phyloP scores from a whole-genome alignment of 2,888 invertebrate genomes.

The Patella caerulea region DNA sequence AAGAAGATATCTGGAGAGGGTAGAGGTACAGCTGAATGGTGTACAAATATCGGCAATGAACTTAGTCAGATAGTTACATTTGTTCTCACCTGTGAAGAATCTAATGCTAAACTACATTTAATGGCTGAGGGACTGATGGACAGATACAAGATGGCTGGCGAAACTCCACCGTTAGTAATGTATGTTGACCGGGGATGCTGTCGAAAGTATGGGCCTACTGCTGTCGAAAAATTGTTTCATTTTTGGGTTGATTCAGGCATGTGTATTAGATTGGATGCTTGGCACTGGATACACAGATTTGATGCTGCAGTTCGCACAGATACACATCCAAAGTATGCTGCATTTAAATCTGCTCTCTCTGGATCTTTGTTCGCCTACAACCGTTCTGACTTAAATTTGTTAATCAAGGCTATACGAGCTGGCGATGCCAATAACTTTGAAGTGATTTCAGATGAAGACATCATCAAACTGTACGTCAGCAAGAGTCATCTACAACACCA shows the following conservation, averaged over 20 bases:
- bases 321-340: slow-evolving; percentile 3
- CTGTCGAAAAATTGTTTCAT: background rate
- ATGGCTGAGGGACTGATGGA: background rate
- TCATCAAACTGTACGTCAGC: background rate
- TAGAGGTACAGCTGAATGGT: background rate
- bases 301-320: background rate
- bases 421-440: background rate
- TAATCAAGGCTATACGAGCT: background rate
- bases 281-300: slow-evolving; percentile 3
- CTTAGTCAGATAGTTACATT: background rate
- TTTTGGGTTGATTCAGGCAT: slow-evolving; percentile 1
- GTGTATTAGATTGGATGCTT: slow-evolving; percentile 2
- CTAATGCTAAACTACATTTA: background rate
- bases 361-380: background rate
- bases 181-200: background rate
- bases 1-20: background rate
- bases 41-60: background rate
- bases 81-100: background rate
- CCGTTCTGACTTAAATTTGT: background rate
- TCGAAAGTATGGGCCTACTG: background rate
- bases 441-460: background rate
- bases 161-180: background rate
- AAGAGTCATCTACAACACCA: slow-evolving; percentile 2
- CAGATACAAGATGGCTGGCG: background rate
- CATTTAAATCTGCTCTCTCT: background rate